These are phyloP conservation scores for Aricia agestis DNA, from an alignment of 1,140 invertebrate species.

Conservation along the genomic window DNA sequence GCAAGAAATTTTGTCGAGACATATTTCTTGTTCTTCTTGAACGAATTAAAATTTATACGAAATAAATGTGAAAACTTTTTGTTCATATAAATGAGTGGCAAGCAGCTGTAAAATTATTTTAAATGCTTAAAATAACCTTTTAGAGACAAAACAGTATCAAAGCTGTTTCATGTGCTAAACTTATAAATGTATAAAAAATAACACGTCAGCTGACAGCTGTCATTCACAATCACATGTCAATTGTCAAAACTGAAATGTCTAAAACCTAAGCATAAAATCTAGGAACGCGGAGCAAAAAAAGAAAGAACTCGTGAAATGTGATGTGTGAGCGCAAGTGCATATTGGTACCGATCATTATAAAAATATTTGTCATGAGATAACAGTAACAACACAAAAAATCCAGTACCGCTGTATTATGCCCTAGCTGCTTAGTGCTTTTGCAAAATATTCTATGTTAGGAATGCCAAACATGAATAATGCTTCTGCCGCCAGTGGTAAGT, in stretches of 20 bases:
- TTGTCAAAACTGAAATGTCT: constrained; percentile 4
- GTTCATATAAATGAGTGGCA: too few species aligned
- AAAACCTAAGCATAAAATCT: not conserved
- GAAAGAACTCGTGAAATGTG: constrained; percentile 27
- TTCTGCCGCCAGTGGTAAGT: constrained; percentile 60
- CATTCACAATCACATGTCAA: constrained; percentile 15
- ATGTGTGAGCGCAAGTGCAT: constrained; percentile 53
- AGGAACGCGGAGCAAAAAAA: constrained; percentile 5
- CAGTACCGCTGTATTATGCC: constrained; percentile 52
- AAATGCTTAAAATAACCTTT: too few species aligned
- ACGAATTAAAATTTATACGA: too few species aligned
- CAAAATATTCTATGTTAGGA: constrained; percentile 42
- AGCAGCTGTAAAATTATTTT: too few species aligned
- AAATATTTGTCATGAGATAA: constrained; percentile 65
- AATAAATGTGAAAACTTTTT: too few species aligned
- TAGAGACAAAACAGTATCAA: too few species aligned
- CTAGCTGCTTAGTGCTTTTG: constrained; percentile 41
- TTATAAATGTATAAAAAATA: not conserved
- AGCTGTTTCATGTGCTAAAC: too few species aligned
- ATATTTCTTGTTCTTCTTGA: too few species aligned
- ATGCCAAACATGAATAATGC: constrained; percentile 64
- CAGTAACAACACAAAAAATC: constrained; percentile 34
- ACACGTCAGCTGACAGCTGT: constrained; percentile 8
- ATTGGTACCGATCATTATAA: constrained; percentile 33
- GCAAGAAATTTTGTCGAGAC: too few species aligned